phyloP scores from a whole-genome alignment of 2,888 invertebrate species.

The Alsophila aescularia region DNA sequence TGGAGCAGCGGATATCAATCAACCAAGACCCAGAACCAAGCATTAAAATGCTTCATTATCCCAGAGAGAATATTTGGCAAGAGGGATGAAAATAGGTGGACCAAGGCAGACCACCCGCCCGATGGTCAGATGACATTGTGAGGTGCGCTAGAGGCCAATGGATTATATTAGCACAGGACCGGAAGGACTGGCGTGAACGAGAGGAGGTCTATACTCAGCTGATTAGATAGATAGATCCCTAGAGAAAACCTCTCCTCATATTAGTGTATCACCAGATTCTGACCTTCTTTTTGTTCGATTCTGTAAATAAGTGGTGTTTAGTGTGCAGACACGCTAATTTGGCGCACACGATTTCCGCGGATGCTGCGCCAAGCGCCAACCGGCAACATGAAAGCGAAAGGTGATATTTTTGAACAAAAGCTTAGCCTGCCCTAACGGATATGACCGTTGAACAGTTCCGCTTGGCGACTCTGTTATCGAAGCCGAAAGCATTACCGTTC shows the following conservation, averaged over 20 bases:
- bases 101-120: too few relatives aligned
- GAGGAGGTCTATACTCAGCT: too few relatives aligned
- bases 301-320: conserved; percentile 73
- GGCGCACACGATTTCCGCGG: conserved; percentile 64
- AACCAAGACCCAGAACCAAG: too few relatives aligned
- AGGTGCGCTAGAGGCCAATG: too few relatives aligned
- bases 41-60: too few relatives aligned
- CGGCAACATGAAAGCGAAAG: conserved; percentile 70
- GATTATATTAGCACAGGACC: too few relatives aligned
- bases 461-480: conserved; percentile 47
- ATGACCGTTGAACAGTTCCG: conserved; percentile 49
- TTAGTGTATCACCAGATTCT: conserved; percentile 62
- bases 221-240: conserved; percentile 1
- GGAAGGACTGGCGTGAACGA: too few relatives aligned
- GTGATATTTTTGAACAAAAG: conserved; percentile 58
- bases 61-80: too few relatives aligned
- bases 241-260: conserved; percentile 54
- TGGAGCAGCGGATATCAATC: not conserved
- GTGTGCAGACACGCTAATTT: conserved; percentile 75
- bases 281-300: conserved; percentile 79
- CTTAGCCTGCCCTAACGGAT: conserved; percentile 50
- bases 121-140: too few relatives aligned
- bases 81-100: too few relatives aligned
- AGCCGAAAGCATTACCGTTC: conserved; percentile 47
- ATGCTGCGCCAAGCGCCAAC: conserved; percentile 59